Evolutionary conservation across 1,140 invertebrate genomes (phyloP).

Genomic region (Wiebesia pumilae): DNA sequence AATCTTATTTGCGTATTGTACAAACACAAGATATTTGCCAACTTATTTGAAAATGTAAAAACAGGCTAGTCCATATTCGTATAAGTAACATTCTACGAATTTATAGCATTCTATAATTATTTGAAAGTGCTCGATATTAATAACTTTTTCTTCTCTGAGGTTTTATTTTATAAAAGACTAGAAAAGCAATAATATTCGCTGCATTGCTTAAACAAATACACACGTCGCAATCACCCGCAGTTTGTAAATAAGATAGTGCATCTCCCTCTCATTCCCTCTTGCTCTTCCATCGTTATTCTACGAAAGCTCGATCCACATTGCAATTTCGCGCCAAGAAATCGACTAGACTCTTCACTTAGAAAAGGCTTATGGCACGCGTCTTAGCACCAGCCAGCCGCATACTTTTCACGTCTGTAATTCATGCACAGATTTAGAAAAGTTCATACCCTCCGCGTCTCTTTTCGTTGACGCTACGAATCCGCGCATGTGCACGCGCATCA

Average conservation of each 20-base stretch:
- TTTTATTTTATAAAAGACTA: no score
- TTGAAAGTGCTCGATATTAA: no score
- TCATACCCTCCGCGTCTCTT: background rate
- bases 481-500: background rate
- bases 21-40: background rate
- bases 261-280: no score
- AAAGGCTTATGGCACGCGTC: background rate
- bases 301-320: background rate
- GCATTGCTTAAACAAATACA: no score
- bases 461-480: background rate
- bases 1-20: background rate
- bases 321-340: conserved; percentile 4
- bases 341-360: background rate
- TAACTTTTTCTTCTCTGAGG: no score
- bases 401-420: conserved; percentile 5
- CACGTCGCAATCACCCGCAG: background rate
- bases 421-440: conserved; percentile 42
- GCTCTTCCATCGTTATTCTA: background rate
- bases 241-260: background rate
- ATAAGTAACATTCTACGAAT: no score
- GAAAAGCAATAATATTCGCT: no score
- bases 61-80: no score
- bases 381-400: background rate
- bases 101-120: no score
- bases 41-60: no score